Conservation (phyloP, 2,797 vertebrate species). For the Anas bahamensis region DNA sequence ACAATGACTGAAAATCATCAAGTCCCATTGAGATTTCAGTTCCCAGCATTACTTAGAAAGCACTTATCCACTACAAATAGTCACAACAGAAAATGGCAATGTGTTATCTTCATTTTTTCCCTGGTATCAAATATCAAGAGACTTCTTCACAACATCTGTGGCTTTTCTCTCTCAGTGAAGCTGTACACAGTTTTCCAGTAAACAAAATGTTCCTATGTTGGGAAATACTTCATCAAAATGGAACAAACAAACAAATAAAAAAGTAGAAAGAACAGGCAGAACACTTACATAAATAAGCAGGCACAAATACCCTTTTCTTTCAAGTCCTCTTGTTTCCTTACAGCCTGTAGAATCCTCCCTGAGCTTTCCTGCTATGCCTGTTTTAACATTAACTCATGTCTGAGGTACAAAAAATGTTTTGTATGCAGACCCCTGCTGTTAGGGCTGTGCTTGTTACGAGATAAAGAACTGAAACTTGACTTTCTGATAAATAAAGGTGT, state of each 20-base stretch:
- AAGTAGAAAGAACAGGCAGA: neutral
- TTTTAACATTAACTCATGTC: neutral
- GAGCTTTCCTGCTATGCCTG: neutral
- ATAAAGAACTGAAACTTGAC: neutral
- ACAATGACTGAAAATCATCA: neutral
- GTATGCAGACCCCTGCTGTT: neutral
- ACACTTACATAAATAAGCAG: neutral
- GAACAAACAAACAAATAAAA: neutral
- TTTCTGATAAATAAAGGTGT: neutral
- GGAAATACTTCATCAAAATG: neutral
- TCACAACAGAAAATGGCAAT: neutral
- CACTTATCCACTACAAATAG: neutral
- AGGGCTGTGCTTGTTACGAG: neutral
- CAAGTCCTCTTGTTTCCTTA: neutral
- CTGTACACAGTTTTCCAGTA: neutral
- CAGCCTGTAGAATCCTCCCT: neutral
- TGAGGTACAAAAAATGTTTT: neutral
- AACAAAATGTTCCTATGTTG: neutral
- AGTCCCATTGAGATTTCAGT: neutral
- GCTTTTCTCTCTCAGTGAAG: neutral
- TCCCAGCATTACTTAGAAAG: neutral
- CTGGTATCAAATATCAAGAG: neutral
- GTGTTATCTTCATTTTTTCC: neutral
- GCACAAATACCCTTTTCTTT: neutral
- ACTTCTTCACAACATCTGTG: neutral